Base-by-base conservation (phyloP, 2,888 invertebrate species). In the Drosophila paracracens region DNA sequence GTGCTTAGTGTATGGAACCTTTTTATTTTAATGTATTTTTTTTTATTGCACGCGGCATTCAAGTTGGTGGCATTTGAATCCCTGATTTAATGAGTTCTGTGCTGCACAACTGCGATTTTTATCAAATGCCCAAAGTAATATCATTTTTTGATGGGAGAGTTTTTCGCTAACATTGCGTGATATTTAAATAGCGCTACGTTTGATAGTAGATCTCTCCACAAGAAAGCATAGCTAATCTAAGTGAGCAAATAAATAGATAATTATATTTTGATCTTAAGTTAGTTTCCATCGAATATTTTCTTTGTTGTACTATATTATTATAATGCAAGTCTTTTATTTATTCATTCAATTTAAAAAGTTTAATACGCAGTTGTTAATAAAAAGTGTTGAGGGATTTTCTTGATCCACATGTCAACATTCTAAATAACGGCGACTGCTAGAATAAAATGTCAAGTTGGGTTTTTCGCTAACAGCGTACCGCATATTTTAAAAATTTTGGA, bases 401-500 rank as follows among this genome's bases (percentile, higher is more conserved):
- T 10, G 16, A 62, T 69, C 60, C 40, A 58, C 50, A 62, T 67
- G 54, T 66, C 36, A 35, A 48, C 59, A 68, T 40, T 51, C 21
- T 38, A 33, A 21, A 7, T 13, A 64, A 51, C n/a, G 51, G 60
- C 68, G 43, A 51, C n/a, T 82, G 81, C 79, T 74, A 82, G 60
- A 85, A 27, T 29, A 88, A 70, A 33, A 4, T 43, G 2, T 35
- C 3, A 11, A 71, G 76, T 59, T 79, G 90, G 86, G 66, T 75
- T 86, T 86, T 86, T 86, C 86, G 86, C 86, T 86, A 86, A 89
- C 86, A 79, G 70, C 80, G 83, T 71, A 21, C 74, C 72, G 62
- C 62, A 70, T 70, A 53, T 53, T 18, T 51, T 1, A 10, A 53
- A 29, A 54, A 51, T 40, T 64, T 73, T 83, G 71, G 75, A 70